Conservation (phyloP, 2,113 vertebrate species). For the Ginglymostoma cirratum region DNA sequence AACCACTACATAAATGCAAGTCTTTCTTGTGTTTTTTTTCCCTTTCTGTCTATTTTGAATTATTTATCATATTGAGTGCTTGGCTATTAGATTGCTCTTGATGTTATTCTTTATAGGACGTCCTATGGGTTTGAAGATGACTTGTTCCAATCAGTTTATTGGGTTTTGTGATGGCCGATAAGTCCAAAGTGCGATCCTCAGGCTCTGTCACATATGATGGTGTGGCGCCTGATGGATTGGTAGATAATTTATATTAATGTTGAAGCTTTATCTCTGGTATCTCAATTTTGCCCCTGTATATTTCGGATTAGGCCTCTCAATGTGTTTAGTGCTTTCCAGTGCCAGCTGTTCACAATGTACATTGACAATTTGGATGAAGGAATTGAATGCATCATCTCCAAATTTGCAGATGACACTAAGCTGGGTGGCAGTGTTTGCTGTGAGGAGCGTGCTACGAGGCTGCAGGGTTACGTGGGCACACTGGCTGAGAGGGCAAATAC, state of each 20-base stretch:
- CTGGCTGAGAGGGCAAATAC: too few relatives aligned
- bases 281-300: background rate
- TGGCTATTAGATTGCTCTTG: background rate
- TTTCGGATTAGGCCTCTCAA: background rate
- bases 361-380: too few relatives aligned
- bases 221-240: background rate
- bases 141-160: background rate
- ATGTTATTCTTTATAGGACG: background rate
- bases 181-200: background rate
- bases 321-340: background rate
- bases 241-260: background rate
- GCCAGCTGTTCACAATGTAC: too few relatives aligned
- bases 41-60: background rate
- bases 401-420: too few relatives aligned
- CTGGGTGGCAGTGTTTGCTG: too few relatives aligned
- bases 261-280: background rate
- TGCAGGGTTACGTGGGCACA: too few relatives aligned
- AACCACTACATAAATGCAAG: background rate
- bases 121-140: background rate
- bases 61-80: background rate
- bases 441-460: too few relatives aligned
- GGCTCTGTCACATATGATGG: too few relatives aligned
- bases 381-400: too few relatives aligned
- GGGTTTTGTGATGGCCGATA: background rate
- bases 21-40: background rate